Percentiles rank a stretch among this genome's conserved stretches.
Conservation (phyloP, 2,888 invertebrate genomes). For the Oasisia sp. region DNA sequence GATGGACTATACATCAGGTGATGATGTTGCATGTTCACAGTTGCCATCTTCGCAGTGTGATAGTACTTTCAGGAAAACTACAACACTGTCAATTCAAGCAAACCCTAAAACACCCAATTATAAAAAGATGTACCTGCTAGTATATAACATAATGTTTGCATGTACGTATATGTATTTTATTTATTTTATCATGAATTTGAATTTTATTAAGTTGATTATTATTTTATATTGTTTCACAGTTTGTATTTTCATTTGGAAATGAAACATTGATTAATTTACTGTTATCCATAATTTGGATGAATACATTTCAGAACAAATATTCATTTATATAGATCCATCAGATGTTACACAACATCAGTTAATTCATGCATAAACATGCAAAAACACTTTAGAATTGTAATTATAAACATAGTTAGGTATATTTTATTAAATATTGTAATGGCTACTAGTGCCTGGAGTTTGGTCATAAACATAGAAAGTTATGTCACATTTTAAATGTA, state of each 20-base stretch:
- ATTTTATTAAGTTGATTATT: neutral
- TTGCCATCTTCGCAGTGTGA: neutral
- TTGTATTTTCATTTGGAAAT: neutral
- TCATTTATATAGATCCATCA: too few relatives aligned
- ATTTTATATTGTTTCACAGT: neutral
- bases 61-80: neutral
- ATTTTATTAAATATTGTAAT: too few relatives aligned
- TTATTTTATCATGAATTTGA: neutral
- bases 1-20: neutral
- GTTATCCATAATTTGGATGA: neutral
- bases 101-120: neutral
- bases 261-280: neutral
- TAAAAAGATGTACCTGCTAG: neutral
- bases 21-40: neutral
- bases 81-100: neutral
- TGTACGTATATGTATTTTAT: constrained; percentile 23
- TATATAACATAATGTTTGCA: neutral
- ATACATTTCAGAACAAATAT: neutral
- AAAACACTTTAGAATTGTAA: too few relatives aligned
- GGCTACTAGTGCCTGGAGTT: too few relatives aligned
- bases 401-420: too few relatives aligned
- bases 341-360: too few relatives aligned
- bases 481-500: too few relatives aligned
- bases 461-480: too few relatives aligned
- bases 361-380: too few relatives aligned